phyloP scores from a whole-genome alignment of 2,797 vertebrate species.

The Pseudomugil gertrudae region DNA sequence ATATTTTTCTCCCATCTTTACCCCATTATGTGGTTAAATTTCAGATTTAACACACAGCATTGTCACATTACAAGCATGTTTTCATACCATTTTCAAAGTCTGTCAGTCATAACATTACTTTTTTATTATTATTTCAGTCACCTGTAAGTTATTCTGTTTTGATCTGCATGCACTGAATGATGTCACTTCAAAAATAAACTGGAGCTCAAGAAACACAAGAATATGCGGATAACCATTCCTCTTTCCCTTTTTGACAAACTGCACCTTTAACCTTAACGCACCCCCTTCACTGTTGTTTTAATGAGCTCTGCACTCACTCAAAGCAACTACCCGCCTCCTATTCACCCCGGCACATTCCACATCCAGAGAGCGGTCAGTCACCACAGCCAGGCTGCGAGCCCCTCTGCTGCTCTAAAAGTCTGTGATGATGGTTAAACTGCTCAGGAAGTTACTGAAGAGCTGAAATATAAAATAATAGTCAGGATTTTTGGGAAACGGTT shows the following conservation, averaged over 20 bases:
- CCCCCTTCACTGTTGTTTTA: slow-evolving; percentile 50
- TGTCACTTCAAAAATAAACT: slow-evolving; percentile 5
- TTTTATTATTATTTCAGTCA: neutral
- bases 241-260: slow-evolving; percentile 35
- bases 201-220: slow-evolving; percentile 18
- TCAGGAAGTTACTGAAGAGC: neutral
- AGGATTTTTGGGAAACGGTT: neutral
- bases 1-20: slow-evolving; percentile 34
- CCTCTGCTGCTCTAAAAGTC: slow-evolving; percentile 9
- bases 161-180: neutral
- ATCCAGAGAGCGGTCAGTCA: slow-evolving; percentile 40
- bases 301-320: slow-evolving; percentile 59
- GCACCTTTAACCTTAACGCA: slow-evolving; percentile 55
- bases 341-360: slow-evolving; percentile 73
- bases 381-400: slow-evolving; percentile 14
- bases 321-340: slow-evolving; percentile 54
- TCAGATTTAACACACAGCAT: neutral
- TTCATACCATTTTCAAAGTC: neutral
- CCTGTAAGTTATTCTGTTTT: neutral
- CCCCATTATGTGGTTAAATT: slow-evolving; percentile 33
- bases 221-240: slow-evolving; percentile 13
- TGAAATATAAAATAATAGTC: neutral
- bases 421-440: neutral
- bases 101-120: neutral
- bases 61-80: slow-evolving; percentile 8